These are phyloP conservation scores for Crenichthys baileyi DNA, from an alignment of 2,797 vertebrate species.

Conservation along the genomic window DNA sequence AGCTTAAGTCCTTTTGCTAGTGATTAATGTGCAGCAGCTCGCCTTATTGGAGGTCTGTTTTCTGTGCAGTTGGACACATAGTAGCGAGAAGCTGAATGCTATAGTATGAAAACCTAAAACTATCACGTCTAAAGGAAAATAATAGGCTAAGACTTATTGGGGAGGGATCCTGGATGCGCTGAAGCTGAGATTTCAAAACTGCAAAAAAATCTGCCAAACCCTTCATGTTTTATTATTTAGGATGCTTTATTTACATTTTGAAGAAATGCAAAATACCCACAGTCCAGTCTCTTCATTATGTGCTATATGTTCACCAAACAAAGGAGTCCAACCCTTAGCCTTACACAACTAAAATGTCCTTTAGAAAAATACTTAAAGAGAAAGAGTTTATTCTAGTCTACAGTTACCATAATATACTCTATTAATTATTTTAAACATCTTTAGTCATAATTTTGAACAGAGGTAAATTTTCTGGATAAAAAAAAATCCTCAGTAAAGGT, in stretches of 20 bases:
- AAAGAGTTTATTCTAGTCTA: not conserved
- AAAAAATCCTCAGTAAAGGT: not conserved
- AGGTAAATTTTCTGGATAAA: not conserved
- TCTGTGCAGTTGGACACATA: slow-evolving; percentile 47
- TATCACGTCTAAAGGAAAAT: slow-evolving; percentile 73
- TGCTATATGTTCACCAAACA: not conserved
- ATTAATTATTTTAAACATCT: not conserved
- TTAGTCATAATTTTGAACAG: not conserved
- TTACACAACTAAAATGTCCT: too few relatives aligned
- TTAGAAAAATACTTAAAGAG: too few relatives aligned
- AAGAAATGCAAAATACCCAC: not conserved
- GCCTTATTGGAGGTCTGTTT: slow-evolving; percentile 63
- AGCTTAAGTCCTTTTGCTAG: slow-evolving; percentile 46
- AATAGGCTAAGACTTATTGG: slow-evolving; percentile 56
- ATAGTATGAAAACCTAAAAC: slow-evolving; percentile 77
- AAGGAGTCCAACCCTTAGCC: not conserved
- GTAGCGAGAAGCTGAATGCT: slow-evolving; percentile 46
- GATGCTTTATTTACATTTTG: not conserved
- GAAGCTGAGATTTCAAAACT: slow-evolving; percentile 7
- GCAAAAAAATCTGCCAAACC: not conserved
- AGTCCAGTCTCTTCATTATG: not conserved
- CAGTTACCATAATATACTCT: not conserved
- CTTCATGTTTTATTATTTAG: not conserved
- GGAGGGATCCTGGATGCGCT: slow-evolving; percentile 38
- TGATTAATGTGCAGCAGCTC: slow-evolving; percentile 72